Base-by-base conservation (phyloP, 2,113 vertebrate genomes). In the Cyanoderma ruficeps region DNA sequence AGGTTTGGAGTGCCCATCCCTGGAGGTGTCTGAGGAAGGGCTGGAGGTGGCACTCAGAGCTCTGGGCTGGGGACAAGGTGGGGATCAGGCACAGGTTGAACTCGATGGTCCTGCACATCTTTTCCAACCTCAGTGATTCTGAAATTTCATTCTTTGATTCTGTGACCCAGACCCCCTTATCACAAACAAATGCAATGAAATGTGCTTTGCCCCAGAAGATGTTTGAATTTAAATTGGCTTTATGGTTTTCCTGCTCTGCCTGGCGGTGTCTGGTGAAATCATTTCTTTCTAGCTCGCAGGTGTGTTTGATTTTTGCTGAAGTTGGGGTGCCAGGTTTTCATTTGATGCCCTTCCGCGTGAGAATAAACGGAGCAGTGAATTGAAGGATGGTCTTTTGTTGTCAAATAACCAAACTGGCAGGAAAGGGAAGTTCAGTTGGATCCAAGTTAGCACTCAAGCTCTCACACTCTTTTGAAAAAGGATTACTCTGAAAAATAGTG, bases 71-170 rank as follows among this genome's bases (percentile, higher is more conserved):
- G 9, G 76, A 72, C 27, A 57, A 37, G 17, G 15, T 50, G 42
- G 21, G 20, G 0, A 25, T 2, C 0, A 0, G n/a, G 6, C 20
- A 41, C 13, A 31, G 24, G 0, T 9, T 0, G 41, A 9, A 19
- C 22, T 57, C 0, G 0, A 19, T 50, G 50, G 7, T 22, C 22
- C 41, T 33, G 22, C 31, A 72, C 8, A 3, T 13, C 33, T 74
- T 50, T 59, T 44, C 44, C 22, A 72, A 1, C 50, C 15, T 37
- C 15, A 65, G 3, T 8, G 22, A 52, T 22, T 41, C 30, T 37
- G 30, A 5, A 7, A 23, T 46, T 87, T n/a, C 13, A 0, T 46
- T 61, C 27, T 18, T 7, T 30, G 20, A 31, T 52, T 68, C 28
- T 55, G 15, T 57, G 60, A 37, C 70, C 27, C 78, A 33, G 16